phyloP scores from a whole-genome alignment of 1,140 invertebrate species.

The Drosophila neocordata region DNA sequence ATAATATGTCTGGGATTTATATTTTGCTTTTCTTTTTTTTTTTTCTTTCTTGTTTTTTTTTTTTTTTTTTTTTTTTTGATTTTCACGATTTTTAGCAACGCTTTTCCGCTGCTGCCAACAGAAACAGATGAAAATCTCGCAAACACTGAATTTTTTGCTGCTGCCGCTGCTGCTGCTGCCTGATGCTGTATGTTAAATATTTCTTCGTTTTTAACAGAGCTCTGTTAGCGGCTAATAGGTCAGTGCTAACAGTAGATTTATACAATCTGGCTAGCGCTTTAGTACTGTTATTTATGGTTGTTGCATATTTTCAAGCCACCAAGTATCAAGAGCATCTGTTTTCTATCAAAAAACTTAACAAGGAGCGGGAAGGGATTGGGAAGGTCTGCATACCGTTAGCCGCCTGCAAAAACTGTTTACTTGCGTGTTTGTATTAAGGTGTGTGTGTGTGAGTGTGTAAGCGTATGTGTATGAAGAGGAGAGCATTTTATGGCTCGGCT shows the following conservation, averaged over 20 bases:
- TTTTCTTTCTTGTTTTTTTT: conserved; percentile 21
- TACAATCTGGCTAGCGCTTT: conserved; percentile 67
- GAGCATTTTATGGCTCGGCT: conserved; percentile 70
- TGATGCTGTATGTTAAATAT: not conserved
- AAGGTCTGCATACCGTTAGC: not conserved
- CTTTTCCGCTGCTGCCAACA: conserved; percentile 38
- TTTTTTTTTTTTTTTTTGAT: conserved; percentile 26
- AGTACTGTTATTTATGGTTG: conserved; percentile 76
- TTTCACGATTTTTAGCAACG: conserved; percentile 22
- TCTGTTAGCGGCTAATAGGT: conserved; percentile 63
- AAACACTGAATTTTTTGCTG: conserved; percentile 54
- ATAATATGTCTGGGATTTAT: conserved; percentile 10
- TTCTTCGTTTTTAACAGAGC: conserved; percentile 31
- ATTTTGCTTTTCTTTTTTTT: conserved; percentile 1
- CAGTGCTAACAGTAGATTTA: conserved; percentile 63
- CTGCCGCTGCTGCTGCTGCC: conserved; percentile 2
- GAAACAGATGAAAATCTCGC: conserved; percentile 65
- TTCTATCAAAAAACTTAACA: conserved; percentile 58
- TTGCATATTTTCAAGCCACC: conserved; percentile 59
- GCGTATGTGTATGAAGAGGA: conserved; percentile 10
- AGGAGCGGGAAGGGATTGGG: conserved; percentile 28
- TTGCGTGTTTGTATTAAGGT: not conserved
- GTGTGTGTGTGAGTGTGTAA: conserved; percentile 19
- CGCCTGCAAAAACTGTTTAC: conserved; percentile 25
- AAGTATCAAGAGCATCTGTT: conserved; percentile 47